Conservation (phyloP, 2,797 vertebrate genomes). For the Ibycter americanus region DNA sequence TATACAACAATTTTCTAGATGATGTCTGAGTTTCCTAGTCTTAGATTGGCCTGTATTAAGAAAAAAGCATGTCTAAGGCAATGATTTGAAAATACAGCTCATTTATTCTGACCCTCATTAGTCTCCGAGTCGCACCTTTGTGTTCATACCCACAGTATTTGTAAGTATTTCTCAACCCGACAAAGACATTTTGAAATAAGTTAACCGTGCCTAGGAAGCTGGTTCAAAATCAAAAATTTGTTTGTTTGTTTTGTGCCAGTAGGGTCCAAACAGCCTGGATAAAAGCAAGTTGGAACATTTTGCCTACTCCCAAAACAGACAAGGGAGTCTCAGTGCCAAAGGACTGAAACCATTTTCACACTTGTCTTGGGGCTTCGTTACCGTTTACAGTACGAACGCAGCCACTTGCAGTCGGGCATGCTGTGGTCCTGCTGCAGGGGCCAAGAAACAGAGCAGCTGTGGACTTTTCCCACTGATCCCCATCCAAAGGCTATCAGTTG, state of each 20-base stretch:
- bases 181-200: neutral
- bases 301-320: neutral
- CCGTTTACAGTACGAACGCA: neutral
- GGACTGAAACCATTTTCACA: neutral
- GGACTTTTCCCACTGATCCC: neutral
- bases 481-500: neutral
- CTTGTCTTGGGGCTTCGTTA: neutral
- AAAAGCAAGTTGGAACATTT: neutral
- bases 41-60: neutral
- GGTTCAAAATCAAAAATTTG: neutral
- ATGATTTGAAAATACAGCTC: neutral
- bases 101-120: neutral
- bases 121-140: neutral
- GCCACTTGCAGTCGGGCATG: neutral
- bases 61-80: neutral
- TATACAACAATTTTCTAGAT: neutral
- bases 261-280: neutral
- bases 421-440: neutral
- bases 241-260: neutral
- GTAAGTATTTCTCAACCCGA: neutral
- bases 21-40: neutral
- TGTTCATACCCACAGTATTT: neutral
- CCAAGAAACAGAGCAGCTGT: neutral
- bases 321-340: neutral
- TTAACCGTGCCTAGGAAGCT: neutral